Evolutionary conservation across 2,888 invertebrate species (phyloP), one percentile per base, ranked within the genome.

Genomic region (Cheilosia pagana): DNA sequence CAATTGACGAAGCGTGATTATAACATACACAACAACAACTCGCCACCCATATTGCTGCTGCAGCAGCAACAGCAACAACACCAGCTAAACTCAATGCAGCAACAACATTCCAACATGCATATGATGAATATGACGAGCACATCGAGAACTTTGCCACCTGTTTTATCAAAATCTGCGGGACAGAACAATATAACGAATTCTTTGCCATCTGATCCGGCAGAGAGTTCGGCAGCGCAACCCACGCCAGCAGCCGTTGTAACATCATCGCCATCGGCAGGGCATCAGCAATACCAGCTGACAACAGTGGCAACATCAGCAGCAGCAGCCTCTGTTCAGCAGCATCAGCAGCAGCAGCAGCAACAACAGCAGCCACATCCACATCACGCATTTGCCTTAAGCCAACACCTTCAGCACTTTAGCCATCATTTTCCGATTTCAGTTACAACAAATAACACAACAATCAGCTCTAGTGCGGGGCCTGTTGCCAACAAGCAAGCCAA

Each of bases 1-100:
- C 97, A 97, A 92, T 93, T 98, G 88, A 97, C 97, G 82, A 96
- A 96, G 88, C 95, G 89, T 16, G 88, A 88, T 81, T 88, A 87
- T 57, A 87, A 75, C 52, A 70, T 85, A 23, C 81, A 77, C 19
- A 83, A 71, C n/a, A 82, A 86, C 68, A 78, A 62, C 59, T 74
- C 78, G 7, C 55, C 71, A 25, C 71, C 86, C 16, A 86, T 79
- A 48, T 25, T 67, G 25, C 28, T 76, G 45, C 75, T 60, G 14
- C 79, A 57, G 87, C 35, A 70, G 57, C 70, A 87, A 53, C 86
- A 81, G 8, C 86, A 87, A 10, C 48, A 48, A 43, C 82, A 88
- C 31, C 82, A 86, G 16, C 14, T 78, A 8, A 71, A 67, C 19
- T 68, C 87, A 87, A 43, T 82, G n/a, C 72, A 88, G 21, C 72